phyloP scores from a whole-genome alignment of 2,888 invertebrate species.

The Diabrotica balteata region DNA sequence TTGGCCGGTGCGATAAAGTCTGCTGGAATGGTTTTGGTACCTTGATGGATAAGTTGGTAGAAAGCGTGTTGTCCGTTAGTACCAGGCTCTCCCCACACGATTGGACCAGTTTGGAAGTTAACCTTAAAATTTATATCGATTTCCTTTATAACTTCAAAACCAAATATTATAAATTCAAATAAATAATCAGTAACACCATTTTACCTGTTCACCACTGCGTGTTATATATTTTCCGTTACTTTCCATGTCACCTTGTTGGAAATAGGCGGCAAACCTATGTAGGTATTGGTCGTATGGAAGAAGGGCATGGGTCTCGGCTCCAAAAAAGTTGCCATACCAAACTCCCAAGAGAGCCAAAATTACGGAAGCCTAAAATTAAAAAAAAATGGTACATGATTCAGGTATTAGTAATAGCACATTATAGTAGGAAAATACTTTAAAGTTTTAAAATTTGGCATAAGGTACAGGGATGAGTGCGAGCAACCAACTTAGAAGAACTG shows the following conservation, averaged over 20 bases:
- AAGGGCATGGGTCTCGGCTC: conserved; percentile 94
- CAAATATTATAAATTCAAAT: too few species aligned
- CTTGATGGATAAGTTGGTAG: conserved; percentile 98
- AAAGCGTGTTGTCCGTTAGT: conserved; percentile 99
- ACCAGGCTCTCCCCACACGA: conserved; percentile 98
- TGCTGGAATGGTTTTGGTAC: conserved; percentile 84
- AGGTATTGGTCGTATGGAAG: conserved; percentile 99
- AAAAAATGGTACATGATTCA: too few species aligned
- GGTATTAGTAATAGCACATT: too few species aligned
- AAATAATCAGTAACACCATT: not conserved
- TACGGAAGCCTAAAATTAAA: conserved; percentile 78
- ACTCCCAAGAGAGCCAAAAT: conserved; percentile 90
- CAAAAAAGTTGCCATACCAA: conserved; percentile 95
- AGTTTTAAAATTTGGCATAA: too few species aligned
- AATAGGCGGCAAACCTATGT: conserved; percentile 98
- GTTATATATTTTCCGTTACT: conserved; percentile 97
- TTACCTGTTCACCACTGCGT: conserved; percentile 68
- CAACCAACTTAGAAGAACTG: too few species aligned
- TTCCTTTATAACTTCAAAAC: too few species aligned
- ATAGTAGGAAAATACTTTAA: too few species aligned
- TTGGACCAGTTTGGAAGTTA: conserved; percentile 75
- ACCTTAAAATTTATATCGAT: conserved; percentile 46
- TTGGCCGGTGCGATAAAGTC: conserved; percentile 96
- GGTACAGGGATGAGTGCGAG: too few species aligned
- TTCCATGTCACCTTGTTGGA: conserved; percentile 99